Percentiles rank a stretch among this genome's conserved stretches.
phyloP scores from a whole-genome alignment of 2,888 invertebrate species.

The Pristionchus exspectatus region DNA sequence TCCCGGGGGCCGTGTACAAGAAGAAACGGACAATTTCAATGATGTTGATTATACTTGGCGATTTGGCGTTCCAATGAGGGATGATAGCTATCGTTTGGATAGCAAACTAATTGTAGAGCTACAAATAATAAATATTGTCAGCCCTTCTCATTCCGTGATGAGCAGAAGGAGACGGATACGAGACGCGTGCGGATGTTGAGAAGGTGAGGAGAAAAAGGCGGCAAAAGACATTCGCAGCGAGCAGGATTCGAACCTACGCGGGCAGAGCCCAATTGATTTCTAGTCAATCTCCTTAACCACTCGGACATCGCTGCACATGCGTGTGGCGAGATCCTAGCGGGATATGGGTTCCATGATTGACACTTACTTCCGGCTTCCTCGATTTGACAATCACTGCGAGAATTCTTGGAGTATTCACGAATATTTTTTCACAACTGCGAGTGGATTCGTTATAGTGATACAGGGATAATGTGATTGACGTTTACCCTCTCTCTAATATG shows the following conservation, averaged over 20 bases:
- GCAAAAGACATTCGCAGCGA: slow-evolving; percentile 48
- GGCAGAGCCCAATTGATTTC: slow-evolving; percentile 61
- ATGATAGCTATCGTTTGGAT: neutral
- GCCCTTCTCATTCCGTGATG: neutral
- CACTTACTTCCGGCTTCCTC: neutral
- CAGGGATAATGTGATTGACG: too few species aligned
- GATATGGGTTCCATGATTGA: neutral
- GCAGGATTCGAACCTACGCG: slow-evolving; percentile 63
- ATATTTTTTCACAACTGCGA: too few species aligned
- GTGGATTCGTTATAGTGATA: too few species aligned
- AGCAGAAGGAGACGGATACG: neutral
- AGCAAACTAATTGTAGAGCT: neutral
- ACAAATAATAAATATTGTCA: neutral
- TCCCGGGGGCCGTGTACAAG: too few species aligned
- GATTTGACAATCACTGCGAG: neutral
- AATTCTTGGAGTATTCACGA: neutral
- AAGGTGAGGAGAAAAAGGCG: neutral
- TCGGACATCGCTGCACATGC: slow-evolving; percentile 55
- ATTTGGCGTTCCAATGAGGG: neutral
- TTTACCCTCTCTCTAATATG: too few species aligned
- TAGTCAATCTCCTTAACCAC: slow-evolving; percentile 60
- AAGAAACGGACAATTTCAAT: too few species aligned
- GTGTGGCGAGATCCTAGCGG: neutral
- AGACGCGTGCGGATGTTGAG: neutral
- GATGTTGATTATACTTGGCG: too few species aligned